Evolutionary conservation across 1,140 invertebrate species (phyloP), one percentile per base, ranked within the genome.

Genomic region (Cydia splendana): DNA sequence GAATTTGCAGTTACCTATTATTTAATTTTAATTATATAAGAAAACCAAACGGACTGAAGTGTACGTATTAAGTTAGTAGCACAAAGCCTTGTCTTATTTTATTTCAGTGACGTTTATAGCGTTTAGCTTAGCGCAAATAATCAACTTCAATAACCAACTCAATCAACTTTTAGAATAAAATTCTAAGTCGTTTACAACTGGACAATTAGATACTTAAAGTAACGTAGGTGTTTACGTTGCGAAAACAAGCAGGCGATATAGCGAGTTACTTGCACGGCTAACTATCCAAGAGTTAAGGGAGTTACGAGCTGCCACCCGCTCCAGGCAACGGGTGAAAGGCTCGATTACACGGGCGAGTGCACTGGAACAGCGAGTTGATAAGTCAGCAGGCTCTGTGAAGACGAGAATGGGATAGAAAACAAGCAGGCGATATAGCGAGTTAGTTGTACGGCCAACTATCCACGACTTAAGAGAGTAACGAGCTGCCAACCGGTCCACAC

Each of bases 401-500:
- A 9, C 9, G 38, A 42, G 9, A 42, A 42, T 42, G 38, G 38
- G 7, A 42, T 42, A 42, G 9, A 42, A 42, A 9, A 42, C 38
- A 42, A 42, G 2, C 7, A 10, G 38, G 7, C 9, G 84, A 88
- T 86, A 89, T 87, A 80, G 82, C 79, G 80, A 81, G 82, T 87
- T 87, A 88, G 84, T 87, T 79, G 83, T 86, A 85, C 82, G 65
- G 65, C 80, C 85, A 84, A 85, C 85, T 87, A 84, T 81, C 85
- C 79, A 65, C 79, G 77, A 82, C 84, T 82, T 84, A 82, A 76
- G 78, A 75, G 74, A 82, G 85, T 83, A 81, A 83, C 82, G 82
- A 82, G 71, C 77, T 81, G 76, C 82, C 78, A 82, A 77, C 78
- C 78, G 80, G 79, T 83, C 65, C 51, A 75, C 73, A 53, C 76